Base-by-base conservation (phyloP, 2,888 invertebrate species). In the Cremastinae sp. region DNA sequence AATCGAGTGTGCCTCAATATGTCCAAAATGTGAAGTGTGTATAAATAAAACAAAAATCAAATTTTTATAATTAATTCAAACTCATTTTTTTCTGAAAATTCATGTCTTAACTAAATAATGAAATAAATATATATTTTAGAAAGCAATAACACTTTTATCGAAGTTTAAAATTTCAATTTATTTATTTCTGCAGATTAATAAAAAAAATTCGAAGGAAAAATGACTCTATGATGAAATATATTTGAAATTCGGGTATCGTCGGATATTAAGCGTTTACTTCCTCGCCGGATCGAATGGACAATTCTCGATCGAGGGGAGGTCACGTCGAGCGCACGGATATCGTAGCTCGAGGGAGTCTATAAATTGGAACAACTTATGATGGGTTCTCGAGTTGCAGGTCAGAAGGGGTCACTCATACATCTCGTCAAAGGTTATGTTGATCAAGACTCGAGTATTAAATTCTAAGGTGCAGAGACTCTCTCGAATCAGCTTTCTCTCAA, bases 331-430 rank as follows among this genome's bases (percentile, higher is more conserved):
- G 41, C 59, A 75, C 65, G 70, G 65, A 65, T 65, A 65, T 65
- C 64, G 43, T 35, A 56, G 49, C 45, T 39, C 62, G 39, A 35
- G 45, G 35, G 28, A 28, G 43, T 56, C 4, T 58, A 74, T 64
- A 70, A 75, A 75, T 74, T 74, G 47, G 49, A 37, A 62, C 64
- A n/a, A 51, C 14, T 62, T 16, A 64, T 64, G 56, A 22, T 20
- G 16, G 41, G 39, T 45, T 59, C 35, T 59, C 43, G 22, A 28
- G 43, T 45, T 65, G 10, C 43, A 39, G 66, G 71, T 75, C 71
- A 10, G 45, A 22, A 75, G 28, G 5, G 71, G 66, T 75, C 61
- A 62, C 56, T 62, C 55, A 22, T 72, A 56, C 55, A 68, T 62
- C 66, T 56, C 66, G 20, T 65, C 59, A 59, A 41, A 22, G 22